These are phyloP conservation scores for Monopis laevigella DNA, from an alignment of 2,888 invertebrate genomes.

Conservation along the genomic window DNA sequence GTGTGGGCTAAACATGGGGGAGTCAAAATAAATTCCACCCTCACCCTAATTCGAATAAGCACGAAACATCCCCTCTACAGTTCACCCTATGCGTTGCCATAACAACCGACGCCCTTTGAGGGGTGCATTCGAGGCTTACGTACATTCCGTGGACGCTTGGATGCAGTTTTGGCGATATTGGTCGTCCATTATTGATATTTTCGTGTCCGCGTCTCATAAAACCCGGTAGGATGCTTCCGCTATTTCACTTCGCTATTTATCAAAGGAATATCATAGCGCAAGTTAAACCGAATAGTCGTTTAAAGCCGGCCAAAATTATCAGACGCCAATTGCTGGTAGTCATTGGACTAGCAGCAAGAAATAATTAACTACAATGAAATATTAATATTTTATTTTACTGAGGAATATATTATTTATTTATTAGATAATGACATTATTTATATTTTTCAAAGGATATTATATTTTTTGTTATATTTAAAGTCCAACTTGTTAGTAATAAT, in stretches of 20 bases:
- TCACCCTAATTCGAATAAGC: constrained; percentile 47
- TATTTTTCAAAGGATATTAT: too few species aligned
- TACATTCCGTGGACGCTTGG: constrained; percentile 31
- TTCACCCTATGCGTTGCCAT: constrained; percentile 42
- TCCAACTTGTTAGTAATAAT: too few species aligned
- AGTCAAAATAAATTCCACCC: constrained; percentile 56
- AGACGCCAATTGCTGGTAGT: too few species aligned
- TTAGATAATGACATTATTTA: too few species aligned
- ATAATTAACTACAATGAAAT: too few species aligned
- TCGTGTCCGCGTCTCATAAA: constrained; percentile 24
- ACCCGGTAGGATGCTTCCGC: constrained; percentile 38
- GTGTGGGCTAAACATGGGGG: constrained; percentile 37
- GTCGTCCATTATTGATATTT: constrained; percentile 46
- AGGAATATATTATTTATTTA: too few species aligned
- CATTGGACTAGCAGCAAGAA: too few species aligned
- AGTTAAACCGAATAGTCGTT: too few species aligned
- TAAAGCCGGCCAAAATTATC: too few species aligned
- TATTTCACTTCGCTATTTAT: constrained; percentile 42
- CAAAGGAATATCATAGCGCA: constrained; percentile 41
- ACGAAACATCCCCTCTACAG: constrained; percentile 41
- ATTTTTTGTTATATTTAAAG: too few species aligned
- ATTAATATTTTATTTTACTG: too few species aligned
- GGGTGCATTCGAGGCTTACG: constrained; percentile 29
- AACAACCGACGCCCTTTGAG: constrained; percentile 35
- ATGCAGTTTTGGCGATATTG: constrained; percentile 33